These are phyloP conservation scores for Mirza zaza DNA, from an alignment of 2,113 vertebrate genomes.

Conservation along the genomic window DNA sequence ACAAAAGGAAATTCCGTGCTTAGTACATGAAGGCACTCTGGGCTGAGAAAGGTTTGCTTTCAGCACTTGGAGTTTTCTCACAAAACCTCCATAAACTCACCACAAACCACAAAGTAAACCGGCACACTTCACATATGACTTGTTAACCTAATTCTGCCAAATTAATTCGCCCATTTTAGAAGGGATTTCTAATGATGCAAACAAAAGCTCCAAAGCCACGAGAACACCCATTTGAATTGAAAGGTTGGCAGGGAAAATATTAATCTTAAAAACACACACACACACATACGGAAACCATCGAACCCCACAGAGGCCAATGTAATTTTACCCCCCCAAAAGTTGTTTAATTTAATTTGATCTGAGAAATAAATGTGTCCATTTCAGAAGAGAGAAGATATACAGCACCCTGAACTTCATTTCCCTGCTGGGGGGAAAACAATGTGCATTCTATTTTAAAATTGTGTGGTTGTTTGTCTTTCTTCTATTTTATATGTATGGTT, in stretches of 20 bases:
- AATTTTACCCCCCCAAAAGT: neutral
- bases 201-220: slow-evolving; percentile 73
- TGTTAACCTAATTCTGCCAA: slow-evolving; percentile 83
- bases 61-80: slow-evolving; percentile 82
- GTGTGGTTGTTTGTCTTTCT: neutral
- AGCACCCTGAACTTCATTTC: neutral
- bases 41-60: slow-evolving; percentile 78
- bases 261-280: slow-evolving; percentile 66
- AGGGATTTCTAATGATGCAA: slow-evolving; percentile 81
- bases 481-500: neutral
- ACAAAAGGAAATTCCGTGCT: slow-evolving; percentile 85
- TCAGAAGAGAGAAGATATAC: neutral
- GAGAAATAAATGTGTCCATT: neutral
- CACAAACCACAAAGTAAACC: slow-evolving; percentile 87
- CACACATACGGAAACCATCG: slow-evolving; percentile 34
- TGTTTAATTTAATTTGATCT: neutral
- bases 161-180: slow-evolving; percentile 80
- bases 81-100: slow-evolving; percentile 84
- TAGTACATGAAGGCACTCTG: slow-evolving; percentile 72
- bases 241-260: slow-evolving; percentile 78
- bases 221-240: slow-evolving; percentile 68
- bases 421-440: neutral
- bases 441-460: neutral
- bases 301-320: slow-evolving; percentile 34
- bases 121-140: slow-evolving; percentile 74